A percentile compares a stretch with the other conserved stretches of the same genome.
Evolutionary conservation across 2,113 vertebrate species (phyloP).

Genomic region (Pelusios castaneus): DNA sequence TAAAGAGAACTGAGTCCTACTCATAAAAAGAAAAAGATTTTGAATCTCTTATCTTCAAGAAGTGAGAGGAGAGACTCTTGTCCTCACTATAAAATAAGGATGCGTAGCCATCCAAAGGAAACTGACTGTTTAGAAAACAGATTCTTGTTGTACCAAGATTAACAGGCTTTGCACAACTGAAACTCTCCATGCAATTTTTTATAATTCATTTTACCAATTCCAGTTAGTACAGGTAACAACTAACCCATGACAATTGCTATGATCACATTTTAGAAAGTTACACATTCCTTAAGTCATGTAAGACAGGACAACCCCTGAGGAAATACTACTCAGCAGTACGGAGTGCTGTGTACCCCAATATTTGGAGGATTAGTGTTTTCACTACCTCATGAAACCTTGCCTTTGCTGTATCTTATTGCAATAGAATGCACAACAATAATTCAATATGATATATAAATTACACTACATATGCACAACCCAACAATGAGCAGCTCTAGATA

Average conservation of each 20-base stretch:
- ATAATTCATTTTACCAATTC: background rate
- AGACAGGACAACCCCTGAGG: background rate
- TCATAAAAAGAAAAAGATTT: background rate
- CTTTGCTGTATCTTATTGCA: background rate
- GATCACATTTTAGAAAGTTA: background rate
- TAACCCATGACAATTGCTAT: background rate
- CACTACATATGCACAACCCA: background rate
- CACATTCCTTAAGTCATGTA: background rate
- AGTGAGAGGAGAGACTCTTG: background rate
- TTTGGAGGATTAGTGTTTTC: background rate
- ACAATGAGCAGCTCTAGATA: background rate
- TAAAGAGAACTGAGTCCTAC: background rate
- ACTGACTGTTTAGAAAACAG: background rate
- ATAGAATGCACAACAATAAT: background rate
- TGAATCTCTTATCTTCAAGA: background rate
- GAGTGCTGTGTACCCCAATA: background rate
- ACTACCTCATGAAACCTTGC: background rate
- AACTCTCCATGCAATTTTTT: background rate
- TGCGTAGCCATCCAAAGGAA: background rate
- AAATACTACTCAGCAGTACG: background rate
- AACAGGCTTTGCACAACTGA: background rate
- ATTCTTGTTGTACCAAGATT: background rate
- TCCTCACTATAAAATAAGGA: background rate
- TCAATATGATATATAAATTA: background rate
- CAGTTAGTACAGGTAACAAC: background rate